phyloP scores from a whole-genome alignment of 2,888 invertebrate genomes.

The Pocota personata region DNA sequence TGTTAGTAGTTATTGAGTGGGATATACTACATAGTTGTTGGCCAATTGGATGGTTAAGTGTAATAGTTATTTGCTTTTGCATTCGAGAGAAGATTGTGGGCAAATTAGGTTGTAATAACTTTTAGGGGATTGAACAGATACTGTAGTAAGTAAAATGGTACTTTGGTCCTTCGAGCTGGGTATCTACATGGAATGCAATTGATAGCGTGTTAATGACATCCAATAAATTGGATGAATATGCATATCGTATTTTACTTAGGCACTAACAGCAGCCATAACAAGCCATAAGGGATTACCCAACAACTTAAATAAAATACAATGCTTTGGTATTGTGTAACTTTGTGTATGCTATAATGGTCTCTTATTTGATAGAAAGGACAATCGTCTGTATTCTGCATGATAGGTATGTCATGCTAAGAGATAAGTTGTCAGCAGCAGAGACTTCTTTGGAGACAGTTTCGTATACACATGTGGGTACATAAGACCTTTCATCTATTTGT shows the following conservation, averaged over 20 bases:
- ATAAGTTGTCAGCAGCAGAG: no score
- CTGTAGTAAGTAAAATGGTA: background rate
- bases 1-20: constrained; percentile 17
- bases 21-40: constrained; percentile 23
- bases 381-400: no score
- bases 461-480: no score
- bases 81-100: background rate
- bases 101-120: background rate
- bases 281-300: no score
- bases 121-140: background rate
- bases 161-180: background rate
- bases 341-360: no score
- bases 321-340: no score
- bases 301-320: no score
- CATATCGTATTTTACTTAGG: background rate
- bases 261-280: no score
- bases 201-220: background rate
- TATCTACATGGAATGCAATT: background rate
- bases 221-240: background rate
- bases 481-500: no score
- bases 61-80: background rate
- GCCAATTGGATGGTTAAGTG: constrained; percentile 25
- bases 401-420: no score
- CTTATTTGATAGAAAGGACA: no score
- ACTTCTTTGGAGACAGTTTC: no score